Conservation (phyloP, 2,113 vertebrate species). For the Castor canadensis region DNA sequence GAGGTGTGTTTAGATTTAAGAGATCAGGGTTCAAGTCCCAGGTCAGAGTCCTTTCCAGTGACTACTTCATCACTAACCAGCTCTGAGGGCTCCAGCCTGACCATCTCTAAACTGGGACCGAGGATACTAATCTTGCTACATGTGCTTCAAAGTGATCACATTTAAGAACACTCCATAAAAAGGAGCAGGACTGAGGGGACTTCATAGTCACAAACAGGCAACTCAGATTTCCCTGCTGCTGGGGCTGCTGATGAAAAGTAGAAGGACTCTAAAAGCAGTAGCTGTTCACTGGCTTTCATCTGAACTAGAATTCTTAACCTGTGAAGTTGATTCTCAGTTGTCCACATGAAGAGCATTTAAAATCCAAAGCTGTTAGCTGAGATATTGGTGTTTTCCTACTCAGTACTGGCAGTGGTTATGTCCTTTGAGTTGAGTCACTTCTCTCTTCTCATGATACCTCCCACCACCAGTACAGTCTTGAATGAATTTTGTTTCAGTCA, state of each 20-base stretch:
- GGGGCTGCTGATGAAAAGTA: not conserved
- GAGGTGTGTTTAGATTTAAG: not conserved
- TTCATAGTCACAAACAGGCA: not conserved
- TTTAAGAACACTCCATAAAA: not conserved
- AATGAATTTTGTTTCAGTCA: slow-evolving; percentile 4
- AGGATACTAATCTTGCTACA: not conserved
- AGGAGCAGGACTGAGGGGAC: not conserved
- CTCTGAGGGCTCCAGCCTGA: not conserved
- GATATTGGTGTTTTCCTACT: not conserved
- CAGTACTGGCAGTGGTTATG: not conserved
- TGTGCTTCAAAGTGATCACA: not conserved
- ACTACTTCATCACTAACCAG: not conserved
- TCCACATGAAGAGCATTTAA: not conserved
- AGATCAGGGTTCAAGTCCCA: not conserved
- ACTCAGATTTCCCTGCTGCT: not conserved
- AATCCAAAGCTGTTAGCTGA: not conserved
- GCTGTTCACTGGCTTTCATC: not conserved
- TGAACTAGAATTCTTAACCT: not conserved
- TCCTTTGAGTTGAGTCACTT: not conserved
- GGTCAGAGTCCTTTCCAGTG: not conserved
- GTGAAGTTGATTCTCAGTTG: not conserved
- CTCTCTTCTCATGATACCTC: not conserved
- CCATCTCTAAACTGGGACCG: not conserved
- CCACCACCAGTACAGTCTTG: not conserved
- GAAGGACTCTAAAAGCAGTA: not conserved